These are phyloP conservation scores for Microctonus brassicae DNA, from an alignment of 2,888 invertebrate genomes.

Conservation along the genomic window DNA sequence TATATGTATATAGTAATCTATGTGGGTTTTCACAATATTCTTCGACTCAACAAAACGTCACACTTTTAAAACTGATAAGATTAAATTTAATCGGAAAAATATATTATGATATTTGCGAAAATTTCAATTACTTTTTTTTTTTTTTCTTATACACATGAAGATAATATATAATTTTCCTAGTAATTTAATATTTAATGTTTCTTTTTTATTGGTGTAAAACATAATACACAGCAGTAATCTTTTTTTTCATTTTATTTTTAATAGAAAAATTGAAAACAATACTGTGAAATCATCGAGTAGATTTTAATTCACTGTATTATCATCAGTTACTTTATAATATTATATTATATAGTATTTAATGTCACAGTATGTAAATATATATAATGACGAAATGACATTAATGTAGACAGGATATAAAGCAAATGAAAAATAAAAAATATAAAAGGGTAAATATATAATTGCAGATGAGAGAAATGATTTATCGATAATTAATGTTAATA, in stretches of 20 bases:
- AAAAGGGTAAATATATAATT: background rate
- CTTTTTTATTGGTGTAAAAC: no score
- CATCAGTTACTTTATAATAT: background rate
- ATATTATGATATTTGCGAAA: background rate
- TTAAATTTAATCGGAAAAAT: conserved; percentile 7
- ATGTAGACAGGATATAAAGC: background rate
- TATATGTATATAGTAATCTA: background rate
- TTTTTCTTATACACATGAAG: background rate
- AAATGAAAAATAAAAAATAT: background rate
- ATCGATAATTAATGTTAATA: background rate
- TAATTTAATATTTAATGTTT: no score
- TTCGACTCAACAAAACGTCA: background rate
- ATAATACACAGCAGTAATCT: background rate
- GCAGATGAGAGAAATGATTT: background rate
- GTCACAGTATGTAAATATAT: no score
- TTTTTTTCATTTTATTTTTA: background rate
- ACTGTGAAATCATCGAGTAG: background rate
- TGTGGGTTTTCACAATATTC: background rate
- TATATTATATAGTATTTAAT: no score
- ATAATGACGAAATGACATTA: background rate
- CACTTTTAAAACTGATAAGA: conserved; percentile 20
- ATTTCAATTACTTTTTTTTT: background rate
- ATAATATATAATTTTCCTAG: no score
- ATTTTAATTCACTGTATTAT: background rate
- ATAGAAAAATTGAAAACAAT: background rate